Percentiles rank a stretch among this genome's conserved stretches.
Conservation (phyloP, 2,113 vertebrate species). For the Orycteropus afer region DNA sequence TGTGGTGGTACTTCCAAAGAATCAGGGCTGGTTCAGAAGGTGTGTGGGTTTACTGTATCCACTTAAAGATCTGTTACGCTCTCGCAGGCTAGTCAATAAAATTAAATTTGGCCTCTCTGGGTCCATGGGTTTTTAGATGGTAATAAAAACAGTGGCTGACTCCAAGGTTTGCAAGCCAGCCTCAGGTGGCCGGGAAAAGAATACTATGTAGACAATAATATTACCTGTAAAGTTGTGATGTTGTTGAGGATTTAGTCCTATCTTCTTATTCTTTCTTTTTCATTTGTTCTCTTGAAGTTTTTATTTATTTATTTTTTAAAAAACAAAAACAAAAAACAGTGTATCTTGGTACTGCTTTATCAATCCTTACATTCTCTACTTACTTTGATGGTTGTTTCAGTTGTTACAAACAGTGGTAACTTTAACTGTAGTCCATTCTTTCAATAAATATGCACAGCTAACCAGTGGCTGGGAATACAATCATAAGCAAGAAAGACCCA, state of each 20-base stretch:
- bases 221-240: not conserved
- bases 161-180: not conserved
- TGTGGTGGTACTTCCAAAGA: not conserved
- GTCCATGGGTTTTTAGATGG: not conserved
- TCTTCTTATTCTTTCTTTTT: not conserved
- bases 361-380: not conserved
- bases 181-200: not conserved
- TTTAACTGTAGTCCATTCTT: not conserved
- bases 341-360: not conserved
- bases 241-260: not conserved
- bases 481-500: not conserved
- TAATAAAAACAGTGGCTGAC: not conserved
- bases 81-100: not conserved
- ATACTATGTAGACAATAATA: not conserved
- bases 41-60: not conserved
- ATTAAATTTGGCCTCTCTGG: not conserved
- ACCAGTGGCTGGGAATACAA: not conserved
- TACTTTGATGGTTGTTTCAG: not conserved
- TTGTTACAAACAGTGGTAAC: not conserved
- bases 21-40: not conserved
- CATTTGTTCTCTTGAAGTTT: not conserved
- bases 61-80: not conserved
- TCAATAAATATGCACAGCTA: not conserved
- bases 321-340: not conserved
- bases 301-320: not conserved